Conservation (phyloP, 30 jellyfish, hydroid and myxozoan genomes). For the Rhopilema esculentum region DNA sequence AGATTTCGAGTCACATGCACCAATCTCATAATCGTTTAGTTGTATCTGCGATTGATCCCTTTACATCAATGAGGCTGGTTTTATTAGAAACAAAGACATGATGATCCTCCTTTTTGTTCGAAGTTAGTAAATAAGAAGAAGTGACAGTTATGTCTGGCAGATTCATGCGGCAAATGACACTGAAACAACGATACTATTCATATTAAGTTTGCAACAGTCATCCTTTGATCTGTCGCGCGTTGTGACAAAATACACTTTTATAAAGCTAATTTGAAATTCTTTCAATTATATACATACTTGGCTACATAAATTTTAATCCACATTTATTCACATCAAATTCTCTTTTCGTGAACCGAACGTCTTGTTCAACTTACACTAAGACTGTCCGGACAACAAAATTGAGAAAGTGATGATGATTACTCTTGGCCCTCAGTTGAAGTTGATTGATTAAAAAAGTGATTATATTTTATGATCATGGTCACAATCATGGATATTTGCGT, state of each 20-base stretch:
- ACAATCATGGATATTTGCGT: no score
- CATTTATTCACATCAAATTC: not conserved
- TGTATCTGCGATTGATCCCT: not conserved
- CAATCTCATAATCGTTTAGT: conserved; percentile 6
- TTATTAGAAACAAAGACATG: not conserved
- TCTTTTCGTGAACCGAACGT: not conserved
- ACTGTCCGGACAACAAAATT: not conserved
- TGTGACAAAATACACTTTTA: not conserved
- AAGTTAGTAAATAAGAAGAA: not conserved
- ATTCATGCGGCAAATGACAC: not conserved
- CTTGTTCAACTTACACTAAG: not conserved
- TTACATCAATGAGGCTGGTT: not conserved
- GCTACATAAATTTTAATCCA: not conserved
- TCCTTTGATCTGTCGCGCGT: not conserved
- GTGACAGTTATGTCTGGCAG: conserved; percentile 37
- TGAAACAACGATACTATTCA: not conserved
- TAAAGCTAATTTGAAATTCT: not conserved
- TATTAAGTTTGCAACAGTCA: not conserved
- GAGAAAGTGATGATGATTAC: not conserved
- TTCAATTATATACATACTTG: not conserved
- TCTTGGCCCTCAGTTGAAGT: not conserved
- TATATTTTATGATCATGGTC: not conserved
- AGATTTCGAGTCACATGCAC: conserved; percentile 5
- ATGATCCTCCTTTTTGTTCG: not conserved
- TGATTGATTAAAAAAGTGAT: not conserved